Evolutionary conservation across 1,140 invertebrate genomes (phyloP).

Genomic region (Oryctes rhinoceros): DNA sequence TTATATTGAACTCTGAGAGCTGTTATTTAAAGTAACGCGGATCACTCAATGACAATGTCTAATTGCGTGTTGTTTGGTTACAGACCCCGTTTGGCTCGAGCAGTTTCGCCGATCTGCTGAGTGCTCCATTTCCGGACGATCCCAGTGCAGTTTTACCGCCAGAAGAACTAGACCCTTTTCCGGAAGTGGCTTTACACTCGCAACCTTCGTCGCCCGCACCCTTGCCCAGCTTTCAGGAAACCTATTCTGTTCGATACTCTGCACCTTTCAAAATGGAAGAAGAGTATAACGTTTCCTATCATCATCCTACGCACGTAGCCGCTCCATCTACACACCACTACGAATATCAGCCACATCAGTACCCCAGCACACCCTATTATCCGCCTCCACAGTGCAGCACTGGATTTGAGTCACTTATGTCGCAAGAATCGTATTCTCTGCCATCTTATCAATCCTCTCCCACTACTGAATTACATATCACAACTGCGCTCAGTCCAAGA

Average conservation of each 20-base stretch:
- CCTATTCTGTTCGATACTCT: conserved; percentile 76
- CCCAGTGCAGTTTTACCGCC: conserved; percentile 55
- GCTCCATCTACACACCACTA: conserved; percentile 64
- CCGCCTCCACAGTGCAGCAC: conserved; percentile 66
- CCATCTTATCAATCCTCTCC: conserved; percentile 66
- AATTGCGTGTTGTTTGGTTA: conserved; percentile 50
- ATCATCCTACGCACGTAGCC: conserved; percentile 64
- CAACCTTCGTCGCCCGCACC: conserved; percentile 64
- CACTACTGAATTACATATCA: conserved; percentile 66
- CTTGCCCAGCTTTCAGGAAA: conserved; percentile 86
- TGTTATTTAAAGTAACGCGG: conserved; percentile 41
- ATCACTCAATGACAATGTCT: conserved; percentile 41
- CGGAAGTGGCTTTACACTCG: conserved; percentile 57
- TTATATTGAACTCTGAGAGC: conserved; percentile 45
- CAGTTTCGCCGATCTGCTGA: conserved; percentile 71
- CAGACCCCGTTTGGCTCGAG: conserved; percentile 71
- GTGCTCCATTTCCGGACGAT: conserved; percentile 67
- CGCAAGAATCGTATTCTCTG: conserved; percentile 69
- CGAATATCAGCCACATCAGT: conserved; percentile 68
- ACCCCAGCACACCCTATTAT: conserved; percentile 65
- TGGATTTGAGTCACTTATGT: conserved; percentile 63
- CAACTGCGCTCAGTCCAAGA: conserved; percentile 67
- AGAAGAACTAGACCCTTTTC: conserved; percentile 59
- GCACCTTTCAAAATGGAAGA: conserved; percentile 81
- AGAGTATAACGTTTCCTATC: conserved; percentile 69